A percentile compares a stretch with the other conserved stretches of the same genome.
These are phyloP conservation scores for Motacilla alba DNA, from an alignment of 2,113 vertebrate genomes.

Conservation along the genomic window DNA sequence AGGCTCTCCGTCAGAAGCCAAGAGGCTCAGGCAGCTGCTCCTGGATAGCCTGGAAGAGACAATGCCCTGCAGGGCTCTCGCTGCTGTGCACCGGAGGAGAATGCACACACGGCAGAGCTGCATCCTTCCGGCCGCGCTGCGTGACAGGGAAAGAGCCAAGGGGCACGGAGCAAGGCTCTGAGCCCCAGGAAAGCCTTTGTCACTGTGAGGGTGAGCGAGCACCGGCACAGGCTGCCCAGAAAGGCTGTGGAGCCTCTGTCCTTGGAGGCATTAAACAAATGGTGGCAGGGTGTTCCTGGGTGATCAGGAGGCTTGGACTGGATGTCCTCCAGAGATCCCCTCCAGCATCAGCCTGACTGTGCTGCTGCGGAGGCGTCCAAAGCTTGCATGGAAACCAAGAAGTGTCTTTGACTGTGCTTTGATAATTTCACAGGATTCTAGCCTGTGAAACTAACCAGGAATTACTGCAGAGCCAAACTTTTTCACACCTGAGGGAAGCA, in stretches of 20 bases:
- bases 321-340: not conserved
- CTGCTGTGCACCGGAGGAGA: not conserved
- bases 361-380: not conserved
- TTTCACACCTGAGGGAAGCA: not conserved
- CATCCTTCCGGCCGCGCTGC: too few relatives aligned
- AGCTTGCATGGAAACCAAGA: not conserved
- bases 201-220: not conserved
- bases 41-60: not conserved
- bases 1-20: too few relatives aligned
- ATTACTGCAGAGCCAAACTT: not conserved
- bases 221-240: not conserved
- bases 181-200: too few relatives aligned
- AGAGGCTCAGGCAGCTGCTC: not conserved
- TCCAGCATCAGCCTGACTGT: not conserved
- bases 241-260: not conserved
- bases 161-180: not conserved
- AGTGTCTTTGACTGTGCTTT: not conserved
- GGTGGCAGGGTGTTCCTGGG: not conserved
- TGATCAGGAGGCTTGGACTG: not conserved
- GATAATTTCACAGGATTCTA: not conserved
- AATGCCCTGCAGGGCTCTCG: not conserved
- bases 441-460: not conserved
- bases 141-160: not conserved
- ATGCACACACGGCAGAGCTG: fast-evolving
- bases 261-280: not conserved